Base-by-base conservation (phyloP, 2,113 vertebrate species). In the Ctenodactylus gundi region DNA sequence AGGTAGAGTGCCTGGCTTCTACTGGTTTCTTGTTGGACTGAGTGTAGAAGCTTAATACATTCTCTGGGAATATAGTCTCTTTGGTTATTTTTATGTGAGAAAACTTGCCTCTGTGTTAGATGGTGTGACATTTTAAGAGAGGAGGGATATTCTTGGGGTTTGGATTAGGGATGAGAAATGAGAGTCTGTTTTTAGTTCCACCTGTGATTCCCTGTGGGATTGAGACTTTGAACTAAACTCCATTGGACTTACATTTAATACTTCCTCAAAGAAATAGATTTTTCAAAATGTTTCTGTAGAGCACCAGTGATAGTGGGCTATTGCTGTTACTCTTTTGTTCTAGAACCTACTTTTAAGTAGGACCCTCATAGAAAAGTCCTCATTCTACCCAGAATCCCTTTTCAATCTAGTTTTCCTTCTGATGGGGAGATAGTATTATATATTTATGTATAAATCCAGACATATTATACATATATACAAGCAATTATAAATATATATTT, bases 31-130 rank as follows among this genome's bases (percentile, higher is more conserved):
- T 65, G 82, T 39, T 89, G 87, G 46, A 25, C 62, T 86, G 93
- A 92, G 62, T 64, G 29, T 58, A 39, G 41, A 83, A 23, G 57
- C 49, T 68, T 93, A 92, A n/a, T 84, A 51, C 17, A 76, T 58
- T 88, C 31, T 89, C 55, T 29, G 83, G 49, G 53, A 88, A n/a
- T 84, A 46, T 5, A 20, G 62, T 91, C 78, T 93, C 58, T 75
- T 77, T 93, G 44, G 29, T 84, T 85, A 46, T 51, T 39, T 93
- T 82, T 27, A 73, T 72, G 72, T 46, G 18, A 14, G 84, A 53
- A 91, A 57, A 85, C 76, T 72, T 93, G 70, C 44, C n/a, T 57
- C 65, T 70, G 13, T 84, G 29, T 90, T 93, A 82, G 92, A 51
- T 78, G 55, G 51, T 89, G 73, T 8, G 14, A 64, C 89, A 44